phyloP scores from a whole-genome alignment of 1,140 invertebrate species.

The Wasmannia auropunctata region DNA sequence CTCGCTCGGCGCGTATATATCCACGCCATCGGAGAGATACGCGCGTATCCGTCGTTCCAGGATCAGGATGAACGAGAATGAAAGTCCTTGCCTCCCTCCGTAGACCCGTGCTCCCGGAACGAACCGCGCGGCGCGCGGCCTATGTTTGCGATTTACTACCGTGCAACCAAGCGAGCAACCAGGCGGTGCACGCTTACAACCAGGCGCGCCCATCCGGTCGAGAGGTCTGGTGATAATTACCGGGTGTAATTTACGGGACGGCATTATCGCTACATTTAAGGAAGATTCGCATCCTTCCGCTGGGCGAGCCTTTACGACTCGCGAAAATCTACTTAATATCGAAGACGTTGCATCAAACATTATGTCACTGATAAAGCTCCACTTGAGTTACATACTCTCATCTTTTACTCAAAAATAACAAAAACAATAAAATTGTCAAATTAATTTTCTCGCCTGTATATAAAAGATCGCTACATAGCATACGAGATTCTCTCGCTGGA shows the following conservation, averaged over 20 bases:
- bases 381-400: neutral
- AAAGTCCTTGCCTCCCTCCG: conserved; percentile 24
- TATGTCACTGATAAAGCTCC: neutral
- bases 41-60: conserved; percentile 22
- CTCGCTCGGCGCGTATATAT: conserved; percentile 26
- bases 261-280: conserved; percentile 41
- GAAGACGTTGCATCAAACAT: conserved; percentile 4
- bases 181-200: conserved; percentile 6
- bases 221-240: conserved; percentile 47
- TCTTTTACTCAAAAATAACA: neutral
- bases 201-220: conserved; percentile 42
- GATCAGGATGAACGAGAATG: conserved; percentile 55
- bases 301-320: neutral
- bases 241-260: conserved; percentile 40
- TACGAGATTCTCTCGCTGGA: neutral
- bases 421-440: neutral
- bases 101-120: neutral
- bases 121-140: neutral
- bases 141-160: conserved; percentile 52
- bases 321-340: neutral
- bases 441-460: neutral
- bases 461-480: neutral
- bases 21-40: conserved; percentile 32
- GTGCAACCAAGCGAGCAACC: conserved; percentile 23
- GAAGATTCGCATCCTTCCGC: neutral